A percentile compares a stretch with the other conserved stretches of the same genome.
Evolutionary conservation across 64 coral and sea anemone genomes (phyloP).

Genomic region (Montipora capricornis): DNA sequence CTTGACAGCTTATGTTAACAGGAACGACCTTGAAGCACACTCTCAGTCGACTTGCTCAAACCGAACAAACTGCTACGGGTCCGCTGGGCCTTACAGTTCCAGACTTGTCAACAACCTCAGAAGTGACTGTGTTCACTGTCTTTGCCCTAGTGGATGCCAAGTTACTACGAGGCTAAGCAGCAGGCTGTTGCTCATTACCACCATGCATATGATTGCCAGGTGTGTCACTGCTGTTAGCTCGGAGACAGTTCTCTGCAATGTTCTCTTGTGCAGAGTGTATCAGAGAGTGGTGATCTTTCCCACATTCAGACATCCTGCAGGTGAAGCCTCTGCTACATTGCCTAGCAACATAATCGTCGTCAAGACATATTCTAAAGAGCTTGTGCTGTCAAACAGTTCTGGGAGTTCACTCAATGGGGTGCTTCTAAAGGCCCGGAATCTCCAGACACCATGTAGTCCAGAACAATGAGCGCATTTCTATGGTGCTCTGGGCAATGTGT

Average conservation of each 20-base stretch:
- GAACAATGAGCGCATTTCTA: constrained; percentile 27
- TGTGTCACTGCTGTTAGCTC: background rate
- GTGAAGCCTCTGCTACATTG: constrained; percentile 57
- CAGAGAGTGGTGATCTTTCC: constrained; percentile 72
- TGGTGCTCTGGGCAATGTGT: background rate
- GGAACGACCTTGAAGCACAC: constrained; percentile 84
- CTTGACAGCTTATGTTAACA: constrained; percentile 41
- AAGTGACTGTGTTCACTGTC: background rate
- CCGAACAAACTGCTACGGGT: constrained; percentile 31
- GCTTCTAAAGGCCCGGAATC: constrained; percentile 28
- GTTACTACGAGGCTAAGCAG: background rate
- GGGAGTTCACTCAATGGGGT: constrained; percentile 26
- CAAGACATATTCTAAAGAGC: constrained; percentile 73
- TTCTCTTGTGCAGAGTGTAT: constrained; percentile 41
- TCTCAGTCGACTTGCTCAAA: constrained; percentile 32
- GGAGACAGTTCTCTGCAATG: background rate
- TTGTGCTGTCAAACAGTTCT: constrained; percentile 46
- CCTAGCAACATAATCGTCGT: constrained; percentile 57
- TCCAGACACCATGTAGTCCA: too few relatives aligned
- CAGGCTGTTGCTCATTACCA: background rate
- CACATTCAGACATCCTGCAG: constrained; percentile 68
- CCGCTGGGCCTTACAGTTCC: background rate
- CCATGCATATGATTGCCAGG: too few relatives aligned
- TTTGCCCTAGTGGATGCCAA: background rate
- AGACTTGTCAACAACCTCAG: background rate